Evolutionary conservation across 2,113 vertebrate species (phyloP).

Genomic region (Esox niger): DNA sequence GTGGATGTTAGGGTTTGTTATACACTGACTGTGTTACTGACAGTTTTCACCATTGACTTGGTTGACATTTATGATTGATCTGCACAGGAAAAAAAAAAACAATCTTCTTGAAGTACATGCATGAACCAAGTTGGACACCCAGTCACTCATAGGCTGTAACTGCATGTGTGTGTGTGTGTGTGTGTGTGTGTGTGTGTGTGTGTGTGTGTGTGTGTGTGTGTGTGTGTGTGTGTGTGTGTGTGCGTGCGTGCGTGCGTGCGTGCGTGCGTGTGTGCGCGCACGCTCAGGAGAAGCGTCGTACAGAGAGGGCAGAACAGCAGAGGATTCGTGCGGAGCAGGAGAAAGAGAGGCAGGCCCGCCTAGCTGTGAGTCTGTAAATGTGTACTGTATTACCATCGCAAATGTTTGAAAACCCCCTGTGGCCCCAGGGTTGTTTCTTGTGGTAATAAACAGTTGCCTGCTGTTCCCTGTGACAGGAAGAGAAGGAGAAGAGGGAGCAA

Average conservation of each 20-base stretch:
- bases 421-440: too few relatives aligned
- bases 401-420: too few relatives aligned
- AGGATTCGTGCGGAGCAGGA: constrained; percentile 69
- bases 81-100: too few relatives aligned
- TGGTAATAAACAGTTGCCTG: too few relatives aligned
- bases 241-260: not conserved
- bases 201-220: constrained; percentile 16
- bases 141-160: not conserved
- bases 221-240: constrained; percentile 17
- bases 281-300: constrained; percentile 66
- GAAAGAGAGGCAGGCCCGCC: constrained; percentile 66
- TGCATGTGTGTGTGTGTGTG: not conserved
- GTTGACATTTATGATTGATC: too few relatives aligned
- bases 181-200: constrained; percentile 8
- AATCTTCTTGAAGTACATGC: too few relatives aligned
- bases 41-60: too few relatives aligned
- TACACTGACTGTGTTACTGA: too few relatives aligned
- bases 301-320: constrained; percentile 70
- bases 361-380: constrained; percentile 55
- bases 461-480: constrained; percentile 59
- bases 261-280: not conserved
- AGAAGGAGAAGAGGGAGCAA: constrained; percentile 70
- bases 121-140: too few relatives aligned
- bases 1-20: too few relatives aligned
- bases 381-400: too few relatives aligned